Evolutionary conservation across 2,797 vertebrate species (phyloP).

Genomic region (Simalia tracyae): DNA sequence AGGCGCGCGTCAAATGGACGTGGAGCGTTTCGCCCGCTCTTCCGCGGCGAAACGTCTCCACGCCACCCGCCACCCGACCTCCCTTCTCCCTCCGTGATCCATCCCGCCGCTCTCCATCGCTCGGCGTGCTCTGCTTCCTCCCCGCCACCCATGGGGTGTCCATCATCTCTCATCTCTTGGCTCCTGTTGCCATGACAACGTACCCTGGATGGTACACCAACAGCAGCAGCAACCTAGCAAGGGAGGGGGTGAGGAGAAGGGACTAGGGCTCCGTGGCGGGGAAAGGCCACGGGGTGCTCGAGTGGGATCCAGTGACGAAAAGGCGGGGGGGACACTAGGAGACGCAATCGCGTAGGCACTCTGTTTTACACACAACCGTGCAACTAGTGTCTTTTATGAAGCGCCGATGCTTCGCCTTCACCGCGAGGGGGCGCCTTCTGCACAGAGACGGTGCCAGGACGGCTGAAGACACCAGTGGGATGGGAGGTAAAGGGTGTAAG

Average conservation of each 20-base stretch:
- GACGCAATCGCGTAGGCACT: neutral
- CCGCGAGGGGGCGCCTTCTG: neutral
- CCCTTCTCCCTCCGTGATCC: neutral
- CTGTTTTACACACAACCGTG: neutral
- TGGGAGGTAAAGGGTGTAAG: neutral
- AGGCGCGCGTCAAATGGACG: neutral
- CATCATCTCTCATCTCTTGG: slow-evolving; percentile 39
- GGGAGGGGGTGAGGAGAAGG: neutral
- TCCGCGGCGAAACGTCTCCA: neutral
- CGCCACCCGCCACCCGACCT: neutral
- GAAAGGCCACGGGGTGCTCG: too few relatives aligned
- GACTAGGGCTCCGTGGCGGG: neutral
- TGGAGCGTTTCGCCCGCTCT: neutral
- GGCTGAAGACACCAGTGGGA: neutral
- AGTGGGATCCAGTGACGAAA: neutral
- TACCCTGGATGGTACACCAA: slow-evolving; percentile 24
- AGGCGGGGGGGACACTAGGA: neutral
- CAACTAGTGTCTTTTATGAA: slow-evolving; percentile 2
- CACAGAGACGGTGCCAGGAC: neutral
- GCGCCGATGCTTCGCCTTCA: too few relatives aligned
- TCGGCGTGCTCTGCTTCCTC: neutral
- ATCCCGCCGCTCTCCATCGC: neutral
- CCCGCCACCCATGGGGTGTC: slow-evolving; percentile 20
- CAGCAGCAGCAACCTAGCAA: neutral
- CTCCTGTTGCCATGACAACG: slow-evolving; percentile 36